A percentile compares a stretch with the other conserved stretches of the same genome.
phyloP scores from a whole-genome alignment of 2,888 invertebrate genomes.

The Cryptus armator region DNA sequence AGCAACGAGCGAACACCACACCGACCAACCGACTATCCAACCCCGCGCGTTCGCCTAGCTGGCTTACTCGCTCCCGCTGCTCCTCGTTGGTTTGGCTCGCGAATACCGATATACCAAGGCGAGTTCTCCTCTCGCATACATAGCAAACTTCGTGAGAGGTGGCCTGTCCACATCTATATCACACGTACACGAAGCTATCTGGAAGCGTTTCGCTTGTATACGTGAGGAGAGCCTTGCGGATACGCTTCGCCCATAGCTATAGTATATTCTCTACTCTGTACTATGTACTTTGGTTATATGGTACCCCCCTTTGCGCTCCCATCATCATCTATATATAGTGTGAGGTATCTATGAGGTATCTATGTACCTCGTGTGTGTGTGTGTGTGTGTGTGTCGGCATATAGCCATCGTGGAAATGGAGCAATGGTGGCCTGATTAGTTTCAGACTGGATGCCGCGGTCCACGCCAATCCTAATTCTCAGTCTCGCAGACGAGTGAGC shows the following conservation, averaged over 20 bases:
- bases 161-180: slow-evolving; percentile 40
- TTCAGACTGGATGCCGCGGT: slow-evolving; percentile 68
- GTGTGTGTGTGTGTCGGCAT: slow-evolving; percentile 20
- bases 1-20: slow-evolving; percentile 41
- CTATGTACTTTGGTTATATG: slow-evolving; percentile 28
- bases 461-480: slow-evolving; percentile 71
- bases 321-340: slow-evolving; percentile 41
- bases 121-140: slow-evolving; percentile 16
- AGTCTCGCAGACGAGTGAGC: slow-evolving; percentile 41
- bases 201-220: slow-evolving; percentile 53
- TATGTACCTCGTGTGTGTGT: slow-evolving; percentile 9
- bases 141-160: slow-evolving; percentile 17
- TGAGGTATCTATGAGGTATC: slow-evolving; percentile 29
- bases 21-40: slow-evolving; percentile 33
- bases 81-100: slow-evolving; percentile 54
- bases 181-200: slow-evolving; percentile 41
- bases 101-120: slow-evolving; percentile 51
- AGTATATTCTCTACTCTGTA: slow-evolving; percentile 34
- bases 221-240: slow-evolving; percentile 58
- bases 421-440: slow-evolving; percentile 75
- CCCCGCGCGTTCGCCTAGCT: slow-evolving; percentile 15
- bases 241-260: slow-evolving; percentile 41
- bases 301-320: slow-evolving; percentile 1
- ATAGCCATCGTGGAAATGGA: slow-evolving; percentile 70
- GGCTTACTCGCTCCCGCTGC: background rate